phyloP scores from a whole-genome alignment of 2,113 vertebrate species.

The Dolichallabes microphthalmus region DNA sequence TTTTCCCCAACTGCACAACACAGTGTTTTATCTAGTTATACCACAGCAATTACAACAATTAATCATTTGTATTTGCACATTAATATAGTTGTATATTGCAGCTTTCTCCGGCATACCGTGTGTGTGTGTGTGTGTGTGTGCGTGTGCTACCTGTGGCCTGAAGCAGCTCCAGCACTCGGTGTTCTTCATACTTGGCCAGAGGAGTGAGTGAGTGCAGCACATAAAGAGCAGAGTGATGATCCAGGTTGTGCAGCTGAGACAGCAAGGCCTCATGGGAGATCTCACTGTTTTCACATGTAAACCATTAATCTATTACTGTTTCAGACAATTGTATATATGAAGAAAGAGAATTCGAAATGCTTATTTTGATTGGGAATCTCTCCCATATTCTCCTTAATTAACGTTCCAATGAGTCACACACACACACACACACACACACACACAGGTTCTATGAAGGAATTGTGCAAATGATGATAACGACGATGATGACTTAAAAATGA shows the following conservation, averaged over 20 bases:
- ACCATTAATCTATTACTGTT: neutral
- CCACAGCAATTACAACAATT: neutral
- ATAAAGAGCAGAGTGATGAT: constrained; percentile 87
- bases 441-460: neutral
- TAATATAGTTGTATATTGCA: too few relatives aligned
- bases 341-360: neutral
- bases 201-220: constrained; percentile 88
- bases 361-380: neutral
- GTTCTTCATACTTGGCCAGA: constrained; percentile 82
- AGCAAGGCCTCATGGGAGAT: constrained; percentile 79
- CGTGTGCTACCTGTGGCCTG: constrained; percentile 70
- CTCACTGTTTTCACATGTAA: constrained; percentile 55
- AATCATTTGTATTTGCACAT: neutral
- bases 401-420: too few relatives aligned
- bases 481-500: too few relatives aligned
- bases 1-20: too few relatives aligned
- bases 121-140: constrained; percentile 47
- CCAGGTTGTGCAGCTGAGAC: constrained; percentile 84
- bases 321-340: neutral
- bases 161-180: constrained; percentile 82
- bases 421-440: neutral
- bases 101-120: neutral
- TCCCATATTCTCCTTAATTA: neutral
- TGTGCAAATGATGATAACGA: neutral
- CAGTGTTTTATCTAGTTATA: too few relatives aligned